These are phyloP conservation scores for Collichthys lucidus DNA, from an alignment of 2,113 vertebrate species.

Conservation along the genomic window DNA sequence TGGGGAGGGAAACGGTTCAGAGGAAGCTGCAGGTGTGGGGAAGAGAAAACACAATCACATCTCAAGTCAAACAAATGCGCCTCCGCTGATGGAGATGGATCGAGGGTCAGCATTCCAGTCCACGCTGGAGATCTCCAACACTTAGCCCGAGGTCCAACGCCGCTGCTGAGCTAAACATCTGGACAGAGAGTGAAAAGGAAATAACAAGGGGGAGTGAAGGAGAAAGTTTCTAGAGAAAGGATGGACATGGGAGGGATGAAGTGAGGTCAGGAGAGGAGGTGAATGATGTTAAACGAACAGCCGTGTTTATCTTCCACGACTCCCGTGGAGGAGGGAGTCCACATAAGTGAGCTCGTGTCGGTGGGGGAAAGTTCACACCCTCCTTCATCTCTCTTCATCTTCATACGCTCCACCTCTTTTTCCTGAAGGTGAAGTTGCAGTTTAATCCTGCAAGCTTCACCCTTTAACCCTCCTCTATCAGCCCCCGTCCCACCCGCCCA, in stretches of 20 bases:
- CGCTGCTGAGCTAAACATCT: slow-evolving; percentile 71
- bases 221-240: slow-evolving; percentile 29
- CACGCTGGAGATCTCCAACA: slow-evolving; percentile 72
- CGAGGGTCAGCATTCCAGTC: slow-evolving; percentile 80
- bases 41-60: slow-evolving; percentile 84
- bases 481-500: slow-evolving; percentile 19
- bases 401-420: slow-evolving; percentile 52
- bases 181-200: slow-evolving; percentile 50
- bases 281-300: slow-evolving; percentile 67
- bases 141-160: slow-evolving; percentile 45
- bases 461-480: slow-evolving; percentile 25
- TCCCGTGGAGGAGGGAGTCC: slow-evolving; percentile 61
- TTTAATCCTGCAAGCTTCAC: slow-evolving; percentile 40
- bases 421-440: slow-evolving; percentile 41
- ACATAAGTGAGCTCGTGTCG: slow-evolving; percentile 49
- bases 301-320: slow-evolving; percentile 69
- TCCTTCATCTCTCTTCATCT: slow-evolving; percentile 51
- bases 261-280: slow-evolving; percentile 61
- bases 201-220: slow-evolving; percentile 35
- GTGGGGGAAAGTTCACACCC: slow-evolving; percentile 68
- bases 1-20: slow-evolving; percentile 53
- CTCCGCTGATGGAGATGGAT: slow-evolving; percentile 83
- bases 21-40: slow-evolving; percentile 84
- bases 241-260: slow-evolving; percentile 42
- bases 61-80: slow-evolving; percentile 81